Base-by-base conservation (phyloP, 2,888 invertebrate genomes). In the Leptinotarsa haldemani region DNA sequence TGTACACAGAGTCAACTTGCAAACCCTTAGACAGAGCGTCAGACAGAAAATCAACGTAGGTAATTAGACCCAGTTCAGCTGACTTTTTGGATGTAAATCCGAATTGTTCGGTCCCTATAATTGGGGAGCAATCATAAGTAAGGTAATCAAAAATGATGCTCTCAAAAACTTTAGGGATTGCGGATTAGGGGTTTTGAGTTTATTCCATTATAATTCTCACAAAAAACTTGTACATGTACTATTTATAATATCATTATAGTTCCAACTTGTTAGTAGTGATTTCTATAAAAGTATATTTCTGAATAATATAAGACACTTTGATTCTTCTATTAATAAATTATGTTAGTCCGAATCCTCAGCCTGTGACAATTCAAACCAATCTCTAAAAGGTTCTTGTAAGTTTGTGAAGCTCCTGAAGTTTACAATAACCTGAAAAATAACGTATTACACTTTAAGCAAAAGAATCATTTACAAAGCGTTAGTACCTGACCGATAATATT, bases 381-480 rank as follows among this genome's bases (percentile, higher is more conserved):
- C 88, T 3, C 94, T 94, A 78, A 90, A 88, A 1, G 93, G 91
- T 84, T 93, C 92, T 15, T 91, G 90, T 78, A 93, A 88, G 83
- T 94, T 93, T 61, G 73, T 69, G 71, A 93, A 89, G 77, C 92
- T 90, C 73, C 90, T 89, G 70, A 95, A 88, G 83, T 91, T 90
- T 53, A 94, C 88, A 66, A 92, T 87, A 3, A 93, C 90, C 90
- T 93, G 88, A 68, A 91, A 90, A 77, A 77, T 77, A 82, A 61
- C 22, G 20, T 20, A 25, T 56, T 50, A 40, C 2, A 18, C 12
- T 58, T 67, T 13, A 15, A 15, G 22, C 1, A 63, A 66, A 56
- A 30, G 9, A 50, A n/a, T 53, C 0, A 25, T 47, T n/a, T n/a
- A 30, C 5, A 16, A 15, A 46, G 47, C 4, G 12, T 22, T 69